Conservation (phyloP, 1,140 invertebrate genomes). For the Hydropsyche tenuis region DNA sequence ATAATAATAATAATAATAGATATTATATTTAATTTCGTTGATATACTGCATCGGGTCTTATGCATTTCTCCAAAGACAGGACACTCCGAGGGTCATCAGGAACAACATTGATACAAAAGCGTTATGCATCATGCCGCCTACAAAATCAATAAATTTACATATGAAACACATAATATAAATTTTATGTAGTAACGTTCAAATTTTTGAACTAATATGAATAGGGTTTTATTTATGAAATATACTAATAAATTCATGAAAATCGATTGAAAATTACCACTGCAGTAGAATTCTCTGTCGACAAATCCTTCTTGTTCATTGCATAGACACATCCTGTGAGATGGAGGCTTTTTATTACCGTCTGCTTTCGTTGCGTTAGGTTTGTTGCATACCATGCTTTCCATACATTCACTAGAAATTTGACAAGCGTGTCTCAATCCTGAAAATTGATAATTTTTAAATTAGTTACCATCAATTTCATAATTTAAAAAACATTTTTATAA, state of each 20-base stretch:
- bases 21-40: too few species aligned
- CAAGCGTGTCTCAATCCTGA: slow-evolving; percentile 64
- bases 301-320: slow-evolving; percentile 64
- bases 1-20: too few species aligned
- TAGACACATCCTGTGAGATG: slow-evolving; percentile 58
- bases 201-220: too few species aligned
- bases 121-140: slow-evolving; percentile 45
- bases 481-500: too few species aligned
- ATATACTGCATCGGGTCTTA: background rate
- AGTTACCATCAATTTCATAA: too few species aligned
- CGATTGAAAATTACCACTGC: slow-evolving; percentile 57
- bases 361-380: slow-evolving; percentile 62
- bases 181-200: slow-evolving; percentile 9
- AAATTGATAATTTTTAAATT: too few species aligned
- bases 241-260: background rate
- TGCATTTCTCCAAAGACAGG: slow-evolving; percentile 29
- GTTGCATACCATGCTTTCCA: slow-evolving; percentile 63
- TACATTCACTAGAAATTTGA: slow-evolving; percentile 62
- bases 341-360: slow-evolving; percentile 52
- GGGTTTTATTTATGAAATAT: background rate
- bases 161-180: background rate
- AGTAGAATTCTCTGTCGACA: slow-evolving; percentile 62
- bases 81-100: slow-evolving; percentile 28
- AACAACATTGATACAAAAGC: slow-evolving; percentile 33
- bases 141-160: slow-evolving; percentile 21